Base-by-base conservation (phyloP, 2,888 invertebrate species). In the Lamellibrachia columna region DNA sequence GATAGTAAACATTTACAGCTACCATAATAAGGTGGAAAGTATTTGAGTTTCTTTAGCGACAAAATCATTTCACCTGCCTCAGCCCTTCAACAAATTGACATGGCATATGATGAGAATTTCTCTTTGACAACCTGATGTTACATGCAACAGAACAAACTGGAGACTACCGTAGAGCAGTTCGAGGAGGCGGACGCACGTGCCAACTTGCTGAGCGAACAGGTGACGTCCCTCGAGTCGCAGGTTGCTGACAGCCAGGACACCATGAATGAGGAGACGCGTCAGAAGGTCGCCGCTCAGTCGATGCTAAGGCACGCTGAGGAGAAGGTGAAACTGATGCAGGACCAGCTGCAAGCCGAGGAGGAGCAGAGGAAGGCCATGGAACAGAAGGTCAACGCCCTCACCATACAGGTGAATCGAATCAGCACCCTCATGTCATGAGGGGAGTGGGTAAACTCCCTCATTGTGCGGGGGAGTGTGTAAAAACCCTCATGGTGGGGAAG, bases 271-370 rank as follows among this genome's bases (percentile, higher is more conserved):
- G 99, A 99, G 97, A 99, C 99, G 0, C 98, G 98, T 93, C 98
- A 98, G 96, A 99, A 99, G 97, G 97, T 99, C 93, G 98, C 98
- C 0, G 93, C 95, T 11, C 96, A 96, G 94, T 95, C 98, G 15
- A 98, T 98, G 96, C 97, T 99, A 93, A 97, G 99, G 92, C 98
- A 98, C 95, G 97, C 99, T 55, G 99, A 99, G 96, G 98, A 98
- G 75, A 99, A 99, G 95, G 98, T 98, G 95, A 98, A 99, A 95
- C 97, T 98, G 93, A 97, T 99, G 40, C 97, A 98, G 94, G 99
- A 99, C 96, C 98, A 98, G 96, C 97, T 99, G n/a, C 99, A 99
- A 94, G 99, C 99, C 95, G 99, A 99, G 95, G 99, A 99, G 95
- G 98, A 99, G 95, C 97, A 98, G 1, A 99, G 98, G 97, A 98